phyloP scores from a whole-genome alignment of 2,888 invertebrate species.

The Lymantria dispar region DNA sequence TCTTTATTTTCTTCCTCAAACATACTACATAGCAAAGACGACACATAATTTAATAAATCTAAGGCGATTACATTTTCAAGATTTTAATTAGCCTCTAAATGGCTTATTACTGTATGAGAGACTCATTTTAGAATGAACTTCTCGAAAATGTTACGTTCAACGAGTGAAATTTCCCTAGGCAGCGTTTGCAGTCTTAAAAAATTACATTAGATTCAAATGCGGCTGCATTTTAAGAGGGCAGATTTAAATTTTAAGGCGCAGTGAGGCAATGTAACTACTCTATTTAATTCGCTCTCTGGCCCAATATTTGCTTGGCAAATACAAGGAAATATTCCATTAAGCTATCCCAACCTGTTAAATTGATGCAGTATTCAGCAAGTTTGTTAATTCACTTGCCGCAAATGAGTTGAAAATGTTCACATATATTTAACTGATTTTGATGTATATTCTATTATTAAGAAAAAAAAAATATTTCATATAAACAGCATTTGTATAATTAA shows the following conservation, averaged over 20 bases:
- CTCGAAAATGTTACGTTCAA: conserved; percentile 13
- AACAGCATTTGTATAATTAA: too few relatives aligned
- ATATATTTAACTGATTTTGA: too few relatives aligned
- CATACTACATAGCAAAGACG: not conserved
- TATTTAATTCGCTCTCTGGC: not conserved
- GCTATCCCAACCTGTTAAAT: too few relatives aligned
- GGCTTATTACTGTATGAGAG: conserved; percentile 15
- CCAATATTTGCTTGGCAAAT: too few relatives aligned
- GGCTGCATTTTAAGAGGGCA: not conserved
- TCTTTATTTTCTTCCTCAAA: too few relatives aligned
- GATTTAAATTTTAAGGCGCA: not conserved
- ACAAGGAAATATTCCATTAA: too few relatives aligned
- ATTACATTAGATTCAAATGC: conserved; percentile 1
- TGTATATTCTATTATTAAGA: too few relatives aligned
- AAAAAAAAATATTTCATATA: too few relatives aligned
- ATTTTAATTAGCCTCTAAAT: conserved; percentile 21
- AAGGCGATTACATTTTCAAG: conserved; percentile 15
- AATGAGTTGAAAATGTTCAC: too few relatives aligned
- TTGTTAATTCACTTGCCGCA: too few relatives aligned
- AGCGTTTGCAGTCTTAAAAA: conserved; percentile 9
- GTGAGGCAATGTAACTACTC: not conserved
- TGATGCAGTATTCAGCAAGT: too few relatives aligned
- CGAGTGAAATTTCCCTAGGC: conserved; percentile 25
- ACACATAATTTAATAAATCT: conserved; percentile 8
- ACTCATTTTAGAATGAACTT: conserved; percentile 12